These are phyloP conservation scores for Buathra laborator DNA, from an alignment of 2,888 invertebrate genomes.

Conservation along the genomic window DNA sequence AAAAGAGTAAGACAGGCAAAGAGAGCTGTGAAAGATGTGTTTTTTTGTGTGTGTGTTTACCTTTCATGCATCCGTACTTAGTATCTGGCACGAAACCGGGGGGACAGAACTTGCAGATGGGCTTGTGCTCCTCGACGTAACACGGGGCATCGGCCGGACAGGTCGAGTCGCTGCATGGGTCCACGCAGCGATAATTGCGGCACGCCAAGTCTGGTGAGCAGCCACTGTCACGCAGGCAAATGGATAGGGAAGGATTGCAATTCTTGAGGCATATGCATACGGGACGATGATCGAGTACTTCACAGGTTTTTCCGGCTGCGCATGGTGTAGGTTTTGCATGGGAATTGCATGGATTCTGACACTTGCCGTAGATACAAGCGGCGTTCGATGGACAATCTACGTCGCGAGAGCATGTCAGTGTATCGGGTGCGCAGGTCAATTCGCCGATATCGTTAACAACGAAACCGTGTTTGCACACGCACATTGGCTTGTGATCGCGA, in stretches of 20 bases:
- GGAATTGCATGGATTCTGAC: constrained; percentile 94
- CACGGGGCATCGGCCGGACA: constrained; percentile 95
- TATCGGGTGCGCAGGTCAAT: constrained; percentile 93
- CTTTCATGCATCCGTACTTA: constrained; percentile 97
- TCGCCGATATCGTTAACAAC: constrained; percentile 95
- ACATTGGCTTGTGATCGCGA: constrained; percentile 93
- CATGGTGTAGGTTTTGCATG: constrained; percentile 88
- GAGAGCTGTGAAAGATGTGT: constrained; percentile 49
- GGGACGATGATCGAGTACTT: constrained; percentile 94
- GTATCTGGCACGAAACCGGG: constrained; percentile 96
- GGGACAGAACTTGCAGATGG: constrained; percentile 98
- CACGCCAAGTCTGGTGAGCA: constrained; percentile 95
- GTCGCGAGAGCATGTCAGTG: constrained; percentile 92
- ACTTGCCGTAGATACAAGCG: constrained; percentile 93
- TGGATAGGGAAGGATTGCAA: constrained; percentile 94
- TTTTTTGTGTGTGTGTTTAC: constrained; percentile 88
- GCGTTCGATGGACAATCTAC: constrained; percentile 95
- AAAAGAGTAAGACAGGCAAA: constrained; percentile 45
- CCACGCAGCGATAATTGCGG: constrained; percentile 95
- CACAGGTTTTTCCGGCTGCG: constrained; percentile 93
- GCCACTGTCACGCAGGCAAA: constrained; percentile 95
- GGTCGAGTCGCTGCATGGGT: constrained; percentile 94
- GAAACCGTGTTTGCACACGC: constrained; percentile 95
- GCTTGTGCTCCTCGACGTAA: constrained; percentile 97
- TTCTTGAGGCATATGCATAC: constrained; percentile 95